phyloP scores from a whole-genome alignment of 2,113 vertebrate species.

The Xyliphius kryptos region DNA sequence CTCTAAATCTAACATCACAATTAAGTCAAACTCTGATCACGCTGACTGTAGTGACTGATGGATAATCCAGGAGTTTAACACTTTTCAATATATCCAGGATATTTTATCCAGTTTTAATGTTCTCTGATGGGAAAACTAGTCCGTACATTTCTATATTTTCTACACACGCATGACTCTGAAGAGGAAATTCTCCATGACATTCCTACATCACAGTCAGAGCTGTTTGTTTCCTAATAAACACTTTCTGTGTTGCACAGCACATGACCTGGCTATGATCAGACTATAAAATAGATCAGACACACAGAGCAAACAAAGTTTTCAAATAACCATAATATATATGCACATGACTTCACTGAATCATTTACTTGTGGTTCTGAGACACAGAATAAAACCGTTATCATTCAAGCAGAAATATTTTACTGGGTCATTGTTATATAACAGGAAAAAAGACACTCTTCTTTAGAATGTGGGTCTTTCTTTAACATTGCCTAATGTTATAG shows the following conservation, averaged over 20 bases:
- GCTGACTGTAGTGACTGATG: neutral
- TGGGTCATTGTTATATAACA: neutral
- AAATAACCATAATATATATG: neutral
- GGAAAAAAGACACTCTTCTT: too few relatives aligned
- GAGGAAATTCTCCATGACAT: too few relatives aligned
- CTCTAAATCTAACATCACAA: neutral
- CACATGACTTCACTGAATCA: conserved; percentile 4
- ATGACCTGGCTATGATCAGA: conserved; percentile 5
- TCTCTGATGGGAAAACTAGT: neutral
- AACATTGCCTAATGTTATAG: too few relatives aligned
- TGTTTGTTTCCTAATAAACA: neutral
- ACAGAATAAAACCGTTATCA: neutral
- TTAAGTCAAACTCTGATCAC: neutral
- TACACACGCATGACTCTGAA: neutral
- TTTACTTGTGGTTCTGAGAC: conserved; percentile 8
- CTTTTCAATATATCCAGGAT: too few relatives aligned
- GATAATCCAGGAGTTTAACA: too few relatives aligned
- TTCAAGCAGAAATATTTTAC: neutral
- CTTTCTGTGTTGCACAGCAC: neutral
- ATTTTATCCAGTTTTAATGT: neutral
- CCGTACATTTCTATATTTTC: neutral
- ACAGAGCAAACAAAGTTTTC: neutral
- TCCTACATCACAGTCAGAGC: neutral
- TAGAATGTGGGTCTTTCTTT: too few relatives aligned
- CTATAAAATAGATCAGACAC: neutral